Evolutionary conservation across 2,888 invertebrate genomes (phyloP).

Genomic region (Noctuana brunneofusca): DNA sequence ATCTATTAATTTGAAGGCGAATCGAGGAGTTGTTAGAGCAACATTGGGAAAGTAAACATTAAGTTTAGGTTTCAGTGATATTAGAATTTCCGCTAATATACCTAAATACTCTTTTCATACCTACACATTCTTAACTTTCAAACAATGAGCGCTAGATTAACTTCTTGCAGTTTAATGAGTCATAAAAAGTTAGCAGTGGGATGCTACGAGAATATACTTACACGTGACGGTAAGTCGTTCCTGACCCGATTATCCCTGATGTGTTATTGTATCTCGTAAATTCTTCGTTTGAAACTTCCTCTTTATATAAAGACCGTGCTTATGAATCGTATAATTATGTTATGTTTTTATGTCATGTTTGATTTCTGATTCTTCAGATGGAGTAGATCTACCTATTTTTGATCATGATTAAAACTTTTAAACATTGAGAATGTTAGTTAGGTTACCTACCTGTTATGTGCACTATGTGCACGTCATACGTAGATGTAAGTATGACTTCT

Average conservation of each 20-base stretch:
- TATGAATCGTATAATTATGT: background rate
- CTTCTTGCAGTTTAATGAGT: slow-evolving; percentile 59
- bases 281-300: slow-evolving; percentile 10
- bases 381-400: background rate
- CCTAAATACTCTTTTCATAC: too few relatives aligned
- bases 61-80: too few relatives aligned
- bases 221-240: slow-evolving; percentile 60
- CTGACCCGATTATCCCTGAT: slow-evolving; percentile 58
- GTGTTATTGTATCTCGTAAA: slow-evolving; percentile 14
- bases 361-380: background rate
- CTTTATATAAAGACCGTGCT: background rate
- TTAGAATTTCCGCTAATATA: too few relatives aligned
- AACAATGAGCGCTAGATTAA: background rate
- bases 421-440: background rate
- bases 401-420: background rate
- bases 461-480: too few relatives aligned
- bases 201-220: slow-evolving; percentile 50
- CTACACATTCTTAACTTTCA: too few relatives aligned
- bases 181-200: slow-evolving; percentile 56
- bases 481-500: too few relatives aligned
- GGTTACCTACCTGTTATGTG: too few relatives aligned
- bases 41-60: too few relatives aligned
- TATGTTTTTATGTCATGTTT: background rate
- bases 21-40: too few relatives aligned
- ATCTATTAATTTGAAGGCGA: too few relatives aligned